Evolutionary conservation across 2,113 vertebrate genomes (phyloP), one percentile per base, ranked within the genome.

Genomic region (Fregata magnificens): DNA sequence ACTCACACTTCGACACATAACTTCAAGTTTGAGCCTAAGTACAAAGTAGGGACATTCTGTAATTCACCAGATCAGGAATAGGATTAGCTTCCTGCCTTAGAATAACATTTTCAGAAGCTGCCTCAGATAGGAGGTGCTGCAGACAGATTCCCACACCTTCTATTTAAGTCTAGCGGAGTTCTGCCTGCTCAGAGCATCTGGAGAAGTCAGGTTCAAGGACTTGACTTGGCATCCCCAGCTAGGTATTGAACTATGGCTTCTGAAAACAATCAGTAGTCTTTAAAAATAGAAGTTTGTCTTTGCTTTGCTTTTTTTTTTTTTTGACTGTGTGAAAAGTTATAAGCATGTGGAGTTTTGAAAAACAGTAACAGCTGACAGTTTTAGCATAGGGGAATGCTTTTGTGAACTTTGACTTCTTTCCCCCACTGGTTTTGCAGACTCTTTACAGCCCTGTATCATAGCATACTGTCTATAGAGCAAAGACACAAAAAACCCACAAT

Each of bases 91-190:
- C 84, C 94, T 90, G 83, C 36, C 53, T 87, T 29, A 77, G 45
- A 90, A 89, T 21, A 95, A 95, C 56, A 76, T 80, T 94, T 94
- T 56, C 94, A 94, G 93, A 90, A 95, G 70, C 38, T 84, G 66
- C 29, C 91, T 88, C 66, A 90, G 87, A 95, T 77, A 71, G 17
- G 86, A 83, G 91, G 58, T 49, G 29, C 29, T 76, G 56, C 67
- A 92, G 90, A 79, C 78, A 93, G 53, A 85, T 73, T 95, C 95
- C 86, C 71, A 91, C 63, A 85, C 22, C 45, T 83, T 78, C 58
- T 84, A 1, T 65, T 92, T 88, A 89, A 87, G 53, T 73, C 82
- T 34, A 50, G 40, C 5, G 4, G 49, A 70, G 58, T 24, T 87
- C 77, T 89, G 81, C 45, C 71, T 95, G 25, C 62, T 81, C 26